Conservation (phyloP, 2,113 vertebrate species). For the Myrmecobius fasciatus region DNA sequence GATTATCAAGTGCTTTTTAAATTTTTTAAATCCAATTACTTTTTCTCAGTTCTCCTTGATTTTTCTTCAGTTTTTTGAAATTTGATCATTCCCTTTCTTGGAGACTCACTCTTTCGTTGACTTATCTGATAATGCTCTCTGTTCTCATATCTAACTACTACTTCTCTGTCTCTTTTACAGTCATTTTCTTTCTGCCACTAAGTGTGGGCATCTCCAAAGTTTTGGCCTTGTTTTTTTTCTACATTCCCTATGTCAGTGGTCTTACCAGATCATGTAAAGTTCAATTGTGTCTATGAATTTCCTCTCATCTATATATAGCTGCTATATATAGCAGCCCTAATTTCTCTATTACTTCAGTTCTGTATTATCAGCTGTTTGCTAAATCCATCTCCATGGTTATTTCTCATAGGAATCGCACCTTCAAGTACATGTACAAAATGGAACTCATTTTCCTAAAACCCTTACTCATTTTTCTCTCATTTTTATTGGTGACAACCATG, state of each 20-base stretch:
- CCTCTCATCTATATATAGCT: neutral
- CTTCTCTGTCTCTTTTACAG: neutral
- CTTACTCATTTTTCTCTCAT: neutral
- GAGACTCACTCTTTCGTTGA: too few relatives aligned
- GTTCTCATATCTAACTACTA: neutral
- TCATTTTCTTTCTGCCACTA: neutral
- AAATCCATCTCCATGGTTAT: neutral
- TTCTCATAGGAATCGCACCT: neutral
- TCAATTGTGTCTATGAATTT: too few relatives aligned
- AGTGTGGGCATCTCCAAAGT: too few relatives aligned
- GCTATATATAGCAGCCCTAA: neutral
- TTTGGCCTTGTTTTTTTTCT: neutral
- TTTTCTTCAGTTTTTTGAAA: too few relatives aligned
- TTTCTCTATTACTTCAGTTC: neutral
- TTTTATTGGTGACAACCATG: neutral
- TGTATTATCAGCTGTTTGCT: neutral
- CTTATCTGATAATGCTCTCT: too few relatives aligned
- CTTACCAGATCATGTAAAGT: too few relatives aligned
- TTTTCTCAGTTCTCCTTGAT: neutral
- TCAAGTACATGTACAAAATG: neutral
- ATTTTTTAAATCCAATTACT: neutral
- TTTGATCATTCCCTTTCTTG: too few relatives aligned
- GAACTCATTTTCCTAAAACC: neutral
- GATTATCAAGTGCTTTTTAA: neutral
- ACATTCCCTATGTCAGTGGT: too few relatives aligned